Conservation (phyloP, 2,113 vertebrate genomes). For the Egretta garzetta region DNA sequence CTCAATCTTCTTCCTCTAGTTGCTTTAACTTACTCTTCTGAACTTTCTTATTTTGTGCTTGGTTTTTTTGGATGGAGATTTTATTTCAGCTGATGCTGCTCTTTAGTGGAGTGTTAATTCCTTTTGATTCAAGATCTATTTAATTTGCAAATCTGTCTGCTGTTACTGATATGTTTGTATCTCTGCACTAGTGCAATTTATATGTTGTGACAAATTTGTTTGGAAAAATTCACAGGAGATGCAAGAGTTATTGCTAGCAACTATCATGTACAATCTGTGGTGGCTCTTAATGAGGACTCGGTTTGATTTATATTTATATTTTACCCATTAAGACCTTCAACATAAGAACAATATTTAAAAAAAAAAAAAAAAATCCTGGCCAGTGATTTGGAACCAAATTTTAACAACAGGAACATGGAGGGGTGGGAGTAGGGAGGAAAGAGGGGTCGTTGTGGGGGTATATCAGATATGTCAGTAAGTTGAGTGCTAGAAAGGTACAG, state of each 20-base stretch:
- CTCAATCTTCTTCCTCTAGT: not conserved
- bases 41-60: not conserved
- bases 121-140: not conserved
- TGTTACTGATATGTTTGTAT: not conserved
- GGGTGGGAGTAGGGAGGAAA: rapidly evolving
- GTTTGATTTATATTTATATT: not conserved
- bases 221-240: not conserved
- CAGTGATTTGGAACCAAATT: not conserved
- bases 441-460: rapidly evolving
- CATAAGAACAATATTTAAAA: not conserved
- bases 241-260: not conserved
- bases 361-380: not conserved
- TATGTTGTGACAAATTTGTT: rapidly evolving
- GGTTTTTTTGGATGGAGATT: not conserved
- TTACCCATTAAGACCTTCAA: not conserved
- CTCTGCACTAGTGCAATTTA: not conserved
- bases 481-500: not conserved
- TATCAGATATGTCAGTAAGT: not conserved
- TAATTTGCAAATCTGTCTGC: not conserved
- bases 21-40: not conserved
- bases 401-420: not conserved
- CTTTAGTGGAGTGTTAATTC: not conserved
- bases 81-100: not conserved
- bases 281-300: not conserved
- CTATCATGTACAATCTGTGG: not conserved